Conservation (phyloP, 23 tunicate genomes). For the Phallusia fumigata region DNA sequence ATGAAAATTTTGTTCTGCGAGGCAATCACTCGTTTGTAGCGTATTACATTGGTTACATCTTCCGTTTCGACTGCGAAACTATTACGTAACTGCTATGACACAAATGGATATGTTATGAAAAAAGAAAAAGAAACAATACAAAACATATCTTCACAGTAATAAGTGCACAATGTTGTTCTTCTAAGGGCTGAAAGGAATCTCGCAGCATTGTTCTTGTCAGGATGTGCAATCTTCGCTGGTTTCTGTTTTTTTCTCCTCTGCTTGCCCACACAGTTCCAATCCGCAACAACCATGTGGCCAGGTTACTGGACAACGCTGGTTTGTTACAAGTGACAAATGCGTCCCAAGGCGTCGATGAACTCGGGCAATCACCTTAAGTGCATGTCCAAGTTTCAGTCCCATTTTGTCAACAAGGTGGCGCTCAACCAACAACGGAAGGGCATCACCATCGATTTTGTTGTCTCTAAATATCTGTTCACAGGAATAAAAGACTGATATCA, state of each 20-base stretch:
- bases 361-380: constrained; percentile 78
- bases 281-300: constrained; percentile 2
- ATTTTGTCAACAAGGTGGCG: constrained; percentile 78
- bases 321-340: constrained; percentile 32
- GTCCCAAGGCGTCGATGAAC: constrained; percentile 66
- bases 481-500: neutral
- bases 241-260: neutral
- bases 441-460: constrained; percentile 74
- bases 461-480: constrained; percentile 56
- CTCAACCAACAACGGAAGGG: constrained; percentile 73
- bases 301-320: constrained; percentile 5
- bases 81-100: no score
- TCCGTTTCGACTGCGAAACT: no score
- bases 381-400: constrained; percentile 86
- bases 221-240: neutral
- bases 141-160: neutral
- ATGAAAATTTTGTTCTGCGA: no score
- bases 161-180: neutral
- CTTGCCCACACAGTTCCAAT: neutral
- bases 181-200: neutral
- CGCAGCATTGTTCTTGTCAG: neutral
- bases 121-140: neutral
- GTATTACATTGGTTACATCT: no score
- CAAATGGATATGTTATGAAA: neutral
- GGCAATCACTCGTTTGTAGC: no score